Base-by-base conservation (phyloP, 37 sponge, comb jelly and placozoan species). In the Crambe crambe region DNA sequence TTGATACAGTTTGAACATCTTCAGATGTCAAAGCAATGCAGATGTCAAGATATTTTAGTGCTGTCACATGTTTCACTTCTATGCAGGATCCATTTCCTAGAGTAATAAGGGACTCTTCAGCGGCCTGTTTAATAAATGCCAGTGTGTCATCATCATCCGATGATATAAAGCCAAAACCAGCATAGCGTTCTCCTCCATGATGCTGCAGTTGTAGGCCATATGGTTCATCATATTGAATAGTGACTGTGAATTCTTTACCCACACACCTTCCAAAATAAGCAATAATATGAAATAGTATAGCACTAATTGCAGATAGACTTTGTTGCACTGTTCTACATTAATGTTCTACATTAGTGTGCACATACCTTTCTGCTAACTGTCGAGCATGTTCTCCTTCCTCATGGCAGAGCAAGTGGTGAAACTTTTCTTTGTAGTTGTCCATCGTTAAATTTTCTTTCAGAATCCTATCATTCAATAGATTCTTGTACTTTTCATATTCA, bases 331-430 rank as follows among this genome's bases (percentile, higher is more conserved):
- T n/a, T n/a, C n/a, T n/a, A n/a, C n/a, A n/a, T n/a, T n/a, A n/a
- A n/a, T n/a, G n/a, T n/a, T n/a, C n/a, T n/a, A n/a, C n/a, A n/a
- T n/a, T n/a, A n/a, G n/a, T n/a, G n/a, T n/a, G n/a, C n/a, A n/a
- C n/a, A 23, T 72, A 90, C 87, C 74, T 77, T 18, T 78, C 36
- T 35, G 57, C 59, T 10, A 91, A 68, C 12, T 83, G 63, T 22
- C 63, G 40, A 2, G 66, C 72, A 39, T 87, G 88, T 51, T 87
- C 88, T 43, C 70, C 43, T 51, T 91, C 92, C 37, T 91, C 92
- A 83, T 88, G 83, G 76, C 85, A 87, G 12, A 91, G 56, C 22
- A 91, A 67, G 37, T 85, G 85, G 57, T 92, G 93, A 47, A 92
- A 87, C 37, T 73, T 88, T 34, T 81, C 74, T 44, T 63, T 80